Conservation (phyloP, 2,113 vertebrate genomes). For the Thunnus thynnus region DNA sequence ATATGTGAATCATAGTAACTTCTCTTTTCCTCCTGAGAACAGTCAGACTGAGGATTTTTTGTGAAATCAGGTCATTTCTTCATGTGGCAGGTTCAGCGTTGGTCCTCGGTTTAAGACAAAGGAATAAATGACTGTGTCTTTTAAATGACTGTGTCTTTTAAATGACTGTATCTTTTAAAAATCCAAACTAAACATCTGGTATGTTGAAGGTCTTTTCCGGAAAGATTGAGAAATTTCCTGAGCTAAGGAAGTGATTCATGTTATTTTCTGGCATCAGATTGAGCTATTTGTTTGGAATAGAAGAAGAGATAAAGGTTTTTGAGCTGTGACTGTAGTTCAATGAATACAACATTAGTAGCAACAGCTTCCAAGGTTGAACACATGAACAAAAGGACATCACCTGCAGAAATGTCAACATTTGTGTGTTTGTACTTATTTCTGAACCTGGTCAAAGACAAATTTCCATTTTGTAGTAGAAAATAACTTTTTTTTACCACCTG, state of each 20-base stretch:
- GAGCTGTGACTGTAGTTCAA: not conserved
- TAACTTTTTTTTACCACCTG: too few species aligned
- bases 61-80: conserved; percentile 13
- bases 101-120: not conserved
- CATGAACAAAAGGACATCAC: not conserved
- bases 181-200: not conserved
- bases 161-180: too few species aligned
- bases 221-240: not conserved
- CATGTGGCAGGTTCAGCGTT: not conserved
- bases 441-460: too few species aligned
- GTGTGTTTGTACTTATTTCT: too few species aligned
- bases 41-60: not conserved
- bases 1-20: conserved; percentile 9
- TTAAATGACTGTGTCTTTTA: too few species aligned
- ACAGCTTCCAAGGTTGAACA: not conserved
- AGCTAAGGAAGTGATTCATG: not conserved
- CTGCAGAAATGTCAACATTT: not conserved
- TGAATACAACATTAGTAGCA: not conserved
- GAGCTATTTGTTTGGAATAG: not conserved
- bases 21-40: not conserved
- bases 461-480: too few species aligned
- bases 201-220: too few species aligned
- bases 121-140: too few species aligned
- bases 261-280: not conserved
- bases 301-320: not conserved